Base-by-base conservation (phyloP, 2,888 invertebrate species). In the Lycocerus yunnanus region DNA sequence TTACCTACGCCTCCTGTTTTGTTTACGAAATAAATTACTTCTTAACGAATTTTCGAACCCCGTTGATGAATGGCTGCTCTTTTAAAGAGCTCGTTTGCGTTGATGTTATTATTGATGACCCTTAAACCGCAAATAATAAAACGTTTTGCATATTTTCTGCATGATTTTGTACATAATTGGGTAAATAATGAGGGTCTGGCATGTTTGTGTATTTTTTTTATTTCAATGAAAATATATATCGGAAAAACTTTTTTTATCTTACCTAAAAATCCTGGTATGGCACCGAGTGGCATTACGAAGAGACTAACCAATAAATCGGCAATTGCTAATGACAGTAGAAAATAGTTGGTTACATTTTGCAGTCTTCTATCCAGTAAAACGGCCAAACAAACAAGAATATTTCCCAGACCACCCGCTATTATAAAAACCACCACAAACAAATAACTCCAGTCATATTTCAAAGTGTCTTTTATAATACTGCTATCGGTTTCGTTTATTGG, bases 291-390 rank as follows among this genome's bases (percentile, higher is more conserved):
- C 98, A 98, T 98, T 72, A 98, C 98, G 84, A 97, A 94, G 78
- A 97, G 88, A 84, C 96, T 97, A 84, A 98, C 97, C 77, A 98
- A 90, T 74, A 98, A 89, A 88, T 98, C 98, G 69, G 98, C 97
- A 71, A 97, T 94, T 63, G 97, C 97, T 85, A 98, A 88, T 16
- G 97, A 97, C 82, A 97, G 90, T 77, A 98, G 90, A 87, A 98
- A 98, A 88, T 97, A 97, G 88, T 98, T 98, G 78, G 98, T 98
- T 79, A 97, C 95, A 87, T 97, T 98, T 88, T 98, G 97, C 77
- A 98, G 88, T 82, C 95, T 91, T 77, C 95, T 92, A 88, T 98
- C 98, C 84, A 96, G 89, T 77, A 94, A 93, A 81, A 98, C 96
- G 0, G 98, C 97, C 83, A 98, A 89, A 87, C 97, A 97, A 81